Conservation (phyloP, 2,797 vertebrate species). For the Netta rufina region DNA sequence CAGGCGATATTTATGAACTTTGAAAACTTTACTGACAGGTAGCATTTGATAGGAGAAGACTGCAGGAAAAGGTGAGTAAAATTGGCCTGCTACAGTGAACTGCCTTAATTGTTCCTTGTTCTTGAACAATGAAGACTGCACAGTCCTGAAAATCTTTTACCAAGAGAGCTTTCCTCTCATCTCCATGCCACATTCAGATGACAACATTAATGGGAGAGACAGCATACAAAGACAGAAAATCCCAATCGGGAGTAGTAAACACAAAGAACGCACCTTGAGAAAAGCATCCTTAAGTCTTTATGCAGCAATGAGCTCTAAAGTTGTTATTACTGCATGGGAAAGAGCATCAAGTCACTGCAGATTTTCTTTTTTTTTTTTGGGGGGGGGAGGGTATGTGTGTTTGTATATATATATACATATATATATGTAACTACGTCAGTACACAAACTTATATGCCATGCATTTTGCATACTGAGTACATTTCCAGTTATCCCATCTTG, state of each 20-base stretch:
- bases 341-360: not conserved
- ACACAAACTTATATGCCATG: not conserved
- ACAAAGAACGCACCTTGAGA: not conserved
- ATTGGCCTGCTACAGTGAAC: not conserved
- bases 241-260: not conserved
- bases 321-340: not conserved
- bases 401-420: too few relatives aligned
- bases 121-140: not conserved
- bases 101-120: not conserved
- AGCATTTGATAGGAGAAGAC: not conserved
- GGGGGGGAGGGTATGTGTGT: not conserved
- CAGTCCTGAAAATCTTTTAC: not conserved
- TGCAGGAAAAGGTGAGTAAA: not conserved
- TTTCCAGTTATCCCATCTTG: not conserved
- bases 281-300: not conserved
- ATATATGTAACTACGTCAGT: not conserved
- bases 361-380: too few relatives aligned
- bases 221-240: not conserved
- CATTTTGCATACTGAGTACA: not conserved
- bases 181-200: not conserved
- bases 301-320: not conserved
- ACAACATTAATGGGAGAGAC: accelerated
- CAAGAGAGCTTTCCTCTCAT: not conserved
- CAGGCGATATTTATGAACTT: not conserved
- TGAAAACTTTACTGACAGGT: not conserved